Percentiles rank a stretch among this genome's conserved stretches.
phyloP scores from a whole-genome alignment of 2,888 invertebrate genomes.

The Drosophila nr. fundita region DNA sequence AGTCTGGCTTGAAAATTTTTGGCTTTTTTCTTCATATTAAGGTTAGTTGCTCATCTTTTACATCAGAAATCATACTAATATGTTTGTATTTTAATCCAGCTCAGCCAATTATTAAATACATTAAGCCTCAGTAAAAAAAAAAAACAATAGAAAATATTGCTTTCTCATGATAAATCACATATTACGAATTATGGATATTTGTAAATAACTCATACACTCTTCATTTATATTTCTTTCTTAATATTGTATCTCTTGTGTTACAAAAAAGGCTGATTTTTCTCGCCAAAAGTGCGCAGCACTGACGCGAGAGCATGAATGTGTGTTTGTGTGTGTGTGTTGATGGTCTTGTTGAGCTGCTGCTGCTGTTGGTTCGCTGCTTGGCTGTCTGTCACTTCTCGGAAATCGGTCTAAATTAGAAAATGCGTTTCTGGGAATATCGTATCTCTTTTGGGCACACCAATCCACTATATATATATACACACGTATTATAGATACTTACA shows the following conservation, averaged over 20 bases:
- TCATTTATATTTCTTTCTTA: background rate
- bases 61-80: background rate
- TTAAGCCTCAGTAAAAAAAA: background rate
- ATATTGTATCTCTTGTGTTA: background rate
- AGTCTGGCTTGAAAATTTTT: background rate
- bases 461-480: constrained; percentile 37
- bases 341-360: constrained; percentile 70
- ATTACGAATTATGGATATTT: background rate
- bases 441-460: constrained; percentile 77
- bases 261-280: background rate
- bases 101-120: background rate
- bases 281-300: constrained; percentile 2
- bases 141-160: background rate
- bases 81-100: background rate
- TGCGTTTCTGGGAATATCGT: constrained; percentile 83
- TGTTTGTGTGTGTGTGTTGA: constrained; percentile 50
- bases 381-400: constrained; percentile 83
- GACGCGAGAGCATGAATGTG: constrained; percentile 19
- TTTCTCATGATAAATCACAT: background rate
- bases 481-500: constrained; percentile 34
- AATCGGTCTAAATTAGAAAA: constrained; percentile 84
- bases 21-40: background rate
- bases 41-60: background rate
- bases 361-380: constrained; percentile 58
- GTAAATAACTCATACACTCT: background rate